A percentile compares a stretch with the other conserved stretches of the same genome.
Evolutionary conservation across 2,113 vertebrate genomes (phyloP).

Genomic region (Struthidea cinerea): DNA sequence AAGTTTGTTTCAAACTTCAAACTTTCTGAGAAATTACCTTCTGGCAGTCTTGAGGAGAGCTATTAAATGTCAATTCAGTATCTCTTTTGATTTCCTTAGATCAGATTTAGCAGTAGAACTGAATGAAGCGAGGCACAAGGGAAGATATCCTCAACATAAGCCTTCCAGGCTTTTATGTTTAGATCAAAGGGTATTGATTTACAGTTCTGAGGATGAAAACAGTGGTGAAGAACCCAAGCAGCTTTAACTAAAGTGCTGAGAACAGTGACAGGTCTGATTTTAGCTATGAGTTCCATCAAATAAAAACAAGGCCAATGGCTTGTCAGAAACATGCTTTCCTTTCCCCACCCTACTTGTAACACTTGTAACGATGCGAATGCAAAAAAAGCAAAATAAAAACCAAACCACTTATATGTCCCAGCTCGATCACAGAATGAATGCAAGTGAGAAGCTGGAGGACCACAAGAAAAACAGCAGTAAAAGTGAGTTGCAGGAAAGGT

Average conservation of each 20-base stretch:
- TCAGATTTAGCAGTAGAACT: neutral
- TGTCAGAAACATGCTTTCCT: neutral
- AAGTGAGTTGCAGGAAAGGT: neutral
- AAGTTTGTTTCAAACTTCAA: neutral
- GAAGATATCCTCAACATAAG: neutral
- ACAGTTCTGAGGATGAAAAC: neutral
- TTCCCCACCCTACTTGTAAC: neutral
- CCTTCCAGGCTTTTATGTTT: conserved; percentile 16
- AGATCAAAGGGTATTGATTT: conserved; percentile 38
- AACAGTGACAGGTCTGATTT: neutral
- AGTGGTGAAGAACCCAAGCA: neutral
- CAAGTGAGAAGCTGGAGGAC: neutral
- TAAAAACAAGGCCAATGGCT: neutral
- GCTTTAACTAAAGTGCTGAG: neutral
- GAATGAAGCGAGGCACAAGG: neutral
- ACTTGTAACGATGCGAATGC: neutral
- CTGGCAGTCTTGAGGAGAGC: neutral
- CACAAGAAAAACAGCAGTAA: neutral
- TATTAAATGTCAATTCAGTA: neutral
- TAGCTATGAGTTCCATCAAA: neutral
- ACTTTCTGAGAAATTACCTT: neutral
- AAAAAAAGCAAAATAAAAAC: neutral
- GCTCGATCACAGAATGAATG: neutral
- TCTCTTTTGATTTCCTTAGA: neutral
- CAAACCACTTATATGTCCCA: neutral